phyloP scores from a whole-genome alignment of 2,888 invertebrate genomes.

The Pseudoips prasinana region DNA sequence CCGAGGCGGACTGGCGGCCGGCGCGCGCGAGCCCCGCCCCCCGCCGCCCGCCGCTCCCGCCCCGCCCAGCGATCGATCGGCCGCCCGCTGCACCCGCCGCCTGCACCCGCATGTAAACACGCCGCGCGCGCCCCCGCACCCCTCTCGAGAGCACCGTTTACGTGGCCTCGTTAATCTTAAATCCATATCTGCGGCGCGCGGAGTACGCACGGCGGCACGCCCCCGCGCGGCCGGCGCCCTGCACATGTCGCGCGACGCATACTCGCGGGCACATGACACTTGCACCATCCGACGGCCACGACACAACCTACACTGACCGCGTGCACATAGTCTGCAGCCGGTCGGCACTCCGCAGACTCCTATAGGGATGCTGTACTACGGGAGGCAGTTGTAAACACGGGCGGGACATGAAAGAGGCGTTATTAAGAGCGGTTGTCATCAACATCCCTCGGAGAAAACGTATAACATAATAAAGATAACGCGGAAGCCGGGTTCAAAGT shows the following conservation, averaged over 20 bases:
- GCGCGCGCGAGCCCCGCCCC: slow-evolving; percentile 52
- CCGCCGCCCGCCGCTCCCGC: slow-evolving; percentile 45
- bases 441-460: slow-evolving; percentile 20
- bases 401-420: slow-evolving; percentile 23
- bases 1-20: slow-evolving; percentile 72
- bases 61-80: slow-evolving; percentile 70
- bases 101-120: slow-evolving; percentile 70
- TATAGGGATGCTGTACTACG: not conserved
- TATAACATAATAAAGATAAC: not conserved
- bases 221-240: too few species aligned
- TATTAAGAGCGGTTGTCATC: slow-evolving; percentile 18
- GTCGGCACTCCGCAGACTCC: too few species aligned
- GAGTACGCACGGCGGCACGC: slow-evolving; percentile 47
- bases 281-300: slow-evolving; percentile 3
- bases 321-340: not conserved
- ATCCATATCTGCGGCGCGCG: slow-evolving; percentile 69
- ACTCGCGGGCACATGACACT: slow-evolving; percentile 7
- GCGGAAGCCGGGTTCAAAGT: slow-evolving; percentile 10
- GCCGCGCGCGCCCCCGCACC: slow-evolving; percentile 83
- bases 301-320: not conserved
- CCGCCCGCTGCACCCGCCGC: slow-evolving; percentile 83
- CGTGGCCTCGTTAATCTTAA: slow-evolving; percentile 75
- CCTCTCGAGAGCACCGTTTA: slow-evolving; percentile 48
- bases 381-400: slow-evolving; percentile 12
- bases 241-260: slow-evolving; percentile 22